These are phyloP conservation scores for Mythimna impura DNA, from an alignment of 2,888 invertebrate genomes.

Conservation along the genomic window DNA sequence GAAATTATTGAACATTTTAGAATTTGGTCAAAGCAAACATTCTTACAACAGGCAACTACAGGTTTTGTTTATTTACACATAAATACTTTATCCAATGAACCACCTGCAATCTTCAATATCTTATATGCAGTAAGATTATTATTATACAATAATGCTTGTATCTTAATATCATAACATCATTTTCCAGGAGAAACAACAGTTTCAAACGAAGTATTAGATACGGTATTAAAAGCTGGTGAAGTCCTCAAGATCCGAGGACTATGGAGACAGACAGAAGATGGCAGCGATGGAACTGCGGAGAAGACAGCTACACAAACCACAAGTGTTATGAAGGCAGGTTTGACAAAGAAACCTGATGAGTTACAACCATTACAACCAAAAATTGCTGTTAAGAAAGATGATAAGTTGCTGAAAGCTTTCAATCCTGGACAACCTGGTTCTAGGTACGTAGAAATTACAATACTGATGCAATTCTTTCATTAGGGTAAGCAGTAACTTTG, in stretches of 20 bases:
- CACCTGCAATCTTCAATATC: too few relatives aligned
- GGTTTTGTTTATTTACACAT: too few relatives aligned
- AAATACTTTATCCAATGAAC: too few relatives aligned
- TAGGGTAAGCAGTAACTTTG: background rate
- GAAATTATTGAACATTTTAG: background rate
- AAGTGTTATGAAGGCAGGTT: slow-evolving; percentile 75
- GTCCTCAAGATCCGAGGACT: slow-evolving; percentile 95
- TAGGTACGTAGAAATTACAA: slow-evolving; percentile 69
- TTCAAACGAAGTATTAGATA: slow-evolving; percentile 95
- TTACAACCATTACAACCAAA: slow-evolving; percentile 70
- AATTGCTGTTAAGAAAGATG: slow-evolving; percentile 87
- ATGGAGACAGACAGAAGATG: slow-evolving; percentile 92
- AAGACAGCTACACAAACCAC: slow-evolving; percentile 74
- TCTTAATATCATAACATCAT: background rate
- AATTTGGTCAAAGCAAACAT: background rate
- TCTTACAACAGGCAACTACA: too few relatives aligned
- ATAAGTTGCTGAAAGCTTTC: slow-evolving; percentile 86
- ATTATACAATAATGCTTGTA: too few relatives aligned
- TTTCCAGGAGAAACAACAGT: slow-evolving; percentile 94
- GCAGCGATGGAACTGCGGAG: slow-evolving; percentile 77
- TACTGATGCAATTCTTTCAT: background rate
- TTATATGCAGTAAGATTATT: too few relatives aligned
- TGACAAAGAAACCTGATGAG: slow-evolving; percentile 80
- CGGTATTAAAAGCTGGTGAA: slow-evolving; percentile 95
- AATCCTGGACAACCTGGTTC: slow-evolving; percentile 79